These are phyloP conservation scores for Avahi laniger DNA, from an alignment of 2,797 vertebrate species.

Conservation along the genomic window DNA sequence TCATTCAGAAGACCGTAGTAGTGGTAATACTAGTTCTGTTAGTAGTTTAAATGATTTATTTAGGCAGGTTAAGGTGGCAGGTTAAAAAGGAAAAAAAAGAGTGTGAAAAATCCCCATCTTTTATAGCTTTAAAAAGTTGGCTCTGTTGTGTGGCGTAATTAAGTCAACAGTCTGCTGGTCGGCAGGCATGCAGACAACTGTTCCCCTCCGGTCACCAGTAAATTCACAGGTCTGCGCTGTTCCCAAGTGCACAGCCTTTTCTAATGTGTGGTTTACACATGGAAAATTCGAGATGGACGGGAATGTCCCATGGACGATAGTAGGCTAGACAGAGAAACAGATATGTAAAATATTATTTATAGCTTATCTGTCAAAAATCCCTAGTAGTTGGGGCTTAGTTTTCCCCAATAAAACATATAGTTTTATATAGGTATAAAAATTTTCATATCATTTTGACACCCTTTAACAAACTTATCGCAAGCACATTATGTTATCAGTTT, in stretches of 20 bases:
- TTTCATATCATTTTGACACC: background rate
- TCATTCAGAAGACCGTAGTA: background rate
- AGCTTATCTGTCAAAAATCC: background rate
- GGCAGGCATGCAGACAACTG: slow-evolving; percentile 79
- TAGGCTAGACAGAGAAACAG: background rate
- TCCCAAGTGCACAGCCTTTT: slow-evolving; percentile 68
- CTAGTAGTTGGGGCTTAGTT: background rate
- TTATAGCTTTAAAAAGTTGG: slow-evolving; percentile 83
- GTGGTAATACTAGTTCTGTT: background rate
- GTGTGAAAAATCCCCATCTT: slow-evolving; percentile 80
- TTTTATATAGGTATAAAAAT: background rate
- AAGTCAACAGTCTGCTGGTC: slow-evolving; percentile 83
- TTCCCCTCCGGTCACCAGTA: slow-evolving; percentile 75
- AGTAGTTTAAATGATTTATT: slow-evolving; percentile 65
- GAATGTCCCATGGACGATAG: background rate
- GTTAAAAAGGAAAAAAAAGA: slow-evolving; percentile 45
- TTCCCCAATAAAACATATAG: background rate
- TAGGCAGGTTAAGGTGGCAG: slow-evolving; percentile 62
- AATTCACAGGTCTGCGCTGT: slow-evolving; percentile 74
- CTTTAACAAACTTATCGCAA: background rate
- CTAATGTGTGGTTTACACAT: slow-evolving; percentile 53
- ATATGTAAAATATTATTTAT: background rate
- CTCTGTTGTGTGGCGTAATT: slow-evolving; percentile 81
- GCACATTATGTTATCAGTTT: background rate
- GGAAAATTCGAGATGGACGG: slow-evolving; percentile 11